phyloP scores from a whole-genome alignment of 2,113 vertebrate species.

The Larimichthys crocea region DNA sequence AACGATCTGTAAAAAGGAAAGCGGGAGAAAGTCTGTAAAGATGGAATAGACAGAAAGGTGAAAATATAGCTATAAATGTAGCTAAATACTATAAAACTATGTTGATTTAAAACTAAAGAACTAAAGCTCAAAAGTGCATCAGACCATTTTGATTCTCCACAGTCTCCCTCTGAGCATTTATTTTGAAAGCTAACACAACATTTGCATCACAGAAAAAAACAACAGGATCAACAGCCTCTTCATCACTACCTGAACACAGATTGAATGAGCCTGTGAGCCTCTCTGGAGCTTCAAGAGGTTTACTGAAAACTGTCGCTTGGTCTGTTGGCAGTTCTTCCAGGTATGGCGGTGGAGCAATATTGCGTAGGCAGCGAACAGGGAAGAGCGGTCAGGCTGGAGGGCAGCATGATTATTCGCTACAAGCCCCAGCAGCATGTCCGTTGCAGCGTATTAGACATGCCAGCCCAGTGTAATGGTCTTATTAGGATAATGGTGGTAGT shows the following conservation, averaged over 20 bases:
- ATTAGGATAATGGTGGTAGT: conserved; percentile 82
- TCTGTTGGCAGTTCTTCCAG: conserved; percentile 33
- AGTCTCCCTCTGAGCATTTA: not conserved
- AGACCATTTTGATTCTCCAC: not conserved
- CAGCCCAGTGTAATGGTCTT: conserved; percentile 75
- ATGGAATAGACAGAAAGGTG: conserved; percentile 26
- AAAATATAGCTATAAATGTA: too few relatives aligned
- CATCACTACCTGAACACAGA: not conserved
- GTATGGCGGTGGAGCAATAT: conserved; percentile 8
- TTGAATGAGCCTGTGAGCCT: conserved; percentile 12
- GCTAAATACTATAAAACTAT: not conserved
- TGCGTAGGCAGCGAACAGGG: conserved; percentile 53
- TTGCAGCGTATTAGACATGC: conserved; percentile 49
- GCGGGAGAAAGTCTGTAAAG: conserved; percentile 10
- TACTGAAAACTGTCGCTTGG: conserved; percentile 8
- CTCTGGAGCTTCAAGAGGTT: conserved; percentile 19
- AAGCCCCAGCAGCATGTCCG: conserved; percentile 54
- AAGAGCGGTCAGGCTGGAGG: conserved; percentile 58
- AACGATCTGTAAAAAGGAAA: conserved; percentile 50
- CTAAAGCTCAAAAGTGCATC: not conserved
- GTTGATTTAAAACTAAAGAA: not conserved
- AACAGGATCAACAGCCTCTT: conserved; percentile 31
- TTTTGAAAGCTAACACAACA: not conserved
- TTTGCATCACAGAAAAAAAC: conserved; percentile 32
- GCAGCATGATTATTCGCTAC: conserved; percentile 74